These are phyloP conservation scores for Esox niger DNA, from an alignment of 2,113 vertebrate genomes.

Conservation along the genomic window DNA sequence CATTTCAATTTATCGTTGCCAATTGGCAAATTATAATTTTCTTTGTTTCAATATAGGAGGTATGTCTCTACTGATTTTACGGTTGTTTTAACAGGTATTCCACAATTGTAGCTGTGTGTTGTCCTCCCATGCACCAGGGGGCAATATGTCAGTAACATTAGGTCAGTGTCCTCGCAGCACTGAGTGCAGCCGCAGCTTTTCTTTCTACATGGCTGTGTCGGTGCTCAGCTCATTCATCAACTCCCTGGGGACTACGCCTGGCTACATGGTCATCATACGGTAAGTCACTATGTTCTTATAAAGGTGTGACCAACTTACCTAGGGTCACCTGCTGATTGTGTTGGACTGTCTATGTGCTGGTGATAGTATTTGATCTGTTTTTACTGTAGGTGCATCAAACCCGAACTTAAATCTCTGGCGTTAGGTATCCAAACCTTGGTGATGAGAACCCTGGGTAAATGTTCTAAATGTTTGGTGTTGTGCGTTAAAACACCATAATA, in stretches of 20 bases:
- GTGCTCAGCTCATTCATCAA: slow-evolving; percentile 68
- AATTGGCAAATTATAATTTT: too few relatives aligned
- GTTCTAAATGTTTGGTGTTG: not conserved
- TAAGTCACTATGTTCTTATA: slow-evolving; percentile 43
- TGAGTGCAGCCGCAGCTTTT: slow-evolving; percentile 76
- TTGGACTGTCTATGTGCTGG: not conserved
- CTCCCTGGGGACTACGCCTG: slow-evolving; percentile 71
- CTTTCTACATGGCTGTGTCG: slow-evolving; percentile 73
- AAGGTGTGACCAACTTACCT: slow-evolving; percentile 2
- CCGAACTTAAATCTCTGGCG: slow-evolving; percentile 87
- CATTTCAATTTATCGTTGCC: too few relatives aligned
- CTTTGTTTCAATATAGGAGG: not conserved
- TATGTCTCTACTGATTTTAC: too few relatives aligned
- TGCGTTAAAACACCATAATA: not conserved
- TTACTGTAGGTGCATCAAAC: slow-evolving; percentile 30
- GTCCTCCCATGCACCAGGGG: slow-evolving; percentile 52
- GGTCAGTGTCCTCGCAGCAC: slow-evolving; percentile 79
- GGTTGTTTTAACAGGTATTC: slow-evolving; percentile 74
- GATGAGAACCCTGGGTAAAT: slow-evolving; percentile 56
- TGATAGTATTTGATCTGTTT: slow-evolving; percentile 10
- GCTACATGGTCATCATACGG: slow-evolving; percentile 78
- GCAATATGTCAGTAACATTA: slow-evolving; percentile 73
- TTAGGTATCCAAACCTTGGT: slow-evolving; percentile 40
- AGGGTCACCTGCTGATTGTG: slow-evolving; percentile 54
- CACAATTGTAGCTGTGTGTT: slow-evolving; percentile 86